phyloP scores from a whole-genome alignment of 1,140 invertebrate genomes.

The Aricia agestis region DNA sequence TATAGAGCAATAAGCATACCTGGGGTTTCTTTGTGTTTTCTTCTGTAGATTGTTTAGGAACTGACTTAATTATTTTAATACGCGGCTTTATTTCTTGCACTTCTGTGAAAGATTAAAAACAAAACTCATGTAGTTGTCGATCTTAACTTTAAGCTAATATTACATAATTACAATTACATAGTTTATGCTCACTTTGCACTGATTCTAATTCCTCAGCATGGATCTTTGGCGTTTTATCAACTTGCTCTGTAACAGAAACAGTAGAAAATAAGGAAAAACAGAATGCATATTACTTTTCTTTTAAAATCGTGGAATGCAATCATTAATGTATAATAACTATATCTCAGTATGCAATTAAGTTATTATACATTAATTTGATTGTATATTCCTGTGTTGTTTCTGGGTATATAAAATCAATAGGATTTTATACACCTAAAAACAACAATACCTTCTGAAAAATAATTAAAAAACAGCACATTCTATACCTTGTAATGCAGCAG shows the following conservation, averaged over 20 bases:
- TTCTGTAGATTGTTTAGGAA: not conserved
- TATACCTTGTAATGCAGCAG: conserved; percentile 7
- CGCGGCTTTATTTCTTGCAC: conserved; percentile 25
- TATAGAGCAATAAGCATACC: not conserved
- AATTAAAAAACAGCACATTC: not conserved
- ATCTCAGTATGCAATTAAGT: too few species aligned
- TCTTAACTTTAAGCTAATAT: not conserved
- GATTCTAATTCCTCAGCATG: conserved; percentile 19
- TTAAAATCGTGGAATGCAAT: too few species aligned
- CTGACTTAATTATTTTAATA: conserved; percentile 21
- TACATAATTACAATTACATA: not conserved
- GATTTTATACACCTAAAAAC: too few species aligned
- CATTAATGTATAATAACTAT: too few species aligned
- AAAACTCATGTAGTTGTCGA: not conserved
- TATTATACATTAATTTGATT: too few species aligned
- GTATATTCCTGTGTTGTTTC: too few species aligned
- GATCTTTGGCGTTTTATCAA: conserved; percentile 24
- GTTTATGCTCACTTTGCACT: conserved; percentile 25
- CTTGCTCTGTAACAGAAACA: conserved; percentile 23
- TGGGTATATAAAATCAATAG: too few species aligned
- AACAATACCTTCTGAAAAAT: too few species aligned
- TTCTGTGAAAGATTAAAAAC: conserved; percentile 21
- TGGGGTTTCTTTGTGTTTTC: not conserved
- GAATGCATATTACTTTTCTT: too few species aligned
- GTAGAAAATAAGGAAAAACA: not conserved